Conservation (phyloP, 2,113 vertebrate species). For the Poicephalus meyeri region DNA sequence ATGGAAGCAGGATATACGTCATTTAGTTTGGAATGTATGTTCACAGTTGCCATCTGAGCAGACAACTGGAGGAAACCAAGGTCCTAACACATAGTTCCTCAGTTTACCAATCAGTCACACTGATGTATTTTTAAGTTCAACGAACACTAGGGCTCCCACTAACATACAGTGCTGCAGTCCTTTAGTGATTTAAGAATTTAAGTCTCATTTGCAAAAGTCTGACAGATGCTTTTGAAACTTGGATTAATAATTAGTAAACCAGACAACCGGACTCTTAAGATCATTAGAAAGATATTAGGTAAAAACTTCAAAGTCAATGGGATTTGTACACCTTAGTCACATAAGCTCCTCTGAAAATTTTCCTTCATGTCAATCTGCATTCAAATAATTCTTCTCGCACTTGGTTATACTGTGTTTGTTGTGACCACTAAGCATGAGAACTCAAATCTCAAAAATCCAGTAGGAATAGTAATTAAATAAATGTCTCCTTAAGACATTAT, state of each 20-base stretch:
- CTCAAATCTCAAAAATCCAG: not conserved
- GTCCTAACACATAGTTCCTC: not conserved
- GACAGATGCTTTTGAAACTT: not conserved
- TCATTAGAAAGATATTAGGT: conserved; percentile 30
- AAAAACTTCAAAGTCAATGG: conserved; percentile 28
- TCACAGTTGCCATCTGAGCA: not conserved
- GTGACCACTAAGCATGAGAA: not conserved
- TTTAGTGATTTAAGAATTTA: not conserved
- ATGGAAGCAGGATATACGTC: not conserved
- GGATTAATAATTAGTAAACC: conserved; percentile 13
- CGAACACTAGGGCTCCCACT: not conserved
- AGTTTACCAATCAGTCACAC: not conserved
- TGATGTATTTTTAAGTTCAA: not conserved
- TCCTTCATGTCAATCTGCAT: conserved; percentile 1
- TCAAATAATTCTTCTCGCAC: not conserved
- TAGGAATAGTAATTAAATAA: not conserved
- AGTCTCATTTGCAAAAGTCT: not conserved
- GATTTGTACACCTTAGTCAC: conserved; percentile 26
- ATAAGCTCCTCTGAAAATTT: conserved; percentile 15
- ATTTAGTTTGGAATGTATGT: not conserved
- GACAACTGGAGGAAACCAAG: not conserved
- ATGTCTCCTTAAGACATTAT: not conserved
- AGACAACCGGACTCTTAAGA: conserved; percentile 33
- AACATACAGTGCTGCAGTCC: not conserved
- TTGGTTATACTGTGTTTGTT: conserved; percentile 7